These are phyloP conservation scores for Xiphydria camelus DNA, from an alignment of 2,888 invertebrate genomes.

Conservation along the genomic window DNA sequence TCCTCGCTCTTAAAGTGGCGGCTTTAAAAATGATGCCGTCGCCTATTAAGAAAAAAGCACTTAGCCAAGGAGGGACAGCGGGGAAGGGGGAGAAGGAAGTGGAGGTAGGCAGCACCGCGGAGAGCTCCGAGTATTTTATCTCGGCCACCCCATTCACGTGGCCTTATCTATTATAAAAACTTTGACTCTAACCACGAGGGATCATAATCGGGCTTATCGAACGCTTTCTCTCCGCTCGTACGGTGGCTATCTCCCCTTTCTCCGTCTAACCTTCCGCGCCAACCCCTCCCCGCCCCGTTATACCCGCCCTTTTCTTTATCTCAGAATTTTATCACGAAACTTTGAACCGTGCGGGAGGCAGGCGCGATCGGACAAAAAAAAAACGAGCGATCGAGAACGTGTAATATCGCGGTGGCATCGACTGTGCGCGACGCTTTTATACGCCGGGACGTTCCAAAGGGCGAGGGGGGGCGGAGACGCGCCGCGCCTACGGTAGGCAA, in stretches of 20 bases:
- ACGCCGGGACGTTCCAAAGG: no score
- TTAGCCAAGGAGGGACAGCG: constrained; percentile 15
- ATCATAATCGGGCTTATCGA: constrained; percentile 53
- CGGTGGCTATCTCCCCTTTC: constrained; percentile 14
- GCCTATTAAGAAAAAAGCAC: constrained; percentile 30
- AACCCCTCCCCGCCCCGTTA: constrained; percentile 20
- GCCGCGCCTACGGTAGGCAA: no score
- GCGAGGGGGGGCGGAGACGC: no score
- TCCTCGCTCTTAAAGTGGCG: background rate
- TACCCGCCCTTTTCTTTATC: constrained; percentile 27
- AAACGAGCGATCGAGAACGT: constrained; percentile 8
- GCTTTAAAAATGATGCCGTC: constrained; percentile 13
- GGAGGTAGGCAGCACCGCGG: constrained; percentile 20
- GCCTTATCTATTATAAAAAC: constrained; percentile 53
- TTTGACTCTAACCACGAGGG: constrained; percentile 52
- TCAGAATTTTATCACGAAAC: constrained; percentile 38
- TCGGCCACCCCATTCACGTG: constrained; percentile 38
- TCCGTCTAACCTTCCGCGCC: constrained; percentile 20
- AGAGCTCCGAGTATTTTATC: constrained; percentile 25
- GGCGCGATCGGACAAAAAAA: constrained; percentile 29
- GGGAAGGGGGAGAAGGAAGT: constrained; percentile 18
- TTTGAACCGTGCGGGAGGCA: constrained; percentile 35
- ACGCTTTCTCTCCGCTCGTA: constrained; percentile 27
- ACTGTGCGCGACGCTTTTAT: background rate
- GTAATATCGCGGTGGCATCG: no score